These are phyloP conservation scores for Brevimyrus niger DNA, from an alignment of 2,113 vertebrate genomes.

Conservation along the genomic window DNA sequence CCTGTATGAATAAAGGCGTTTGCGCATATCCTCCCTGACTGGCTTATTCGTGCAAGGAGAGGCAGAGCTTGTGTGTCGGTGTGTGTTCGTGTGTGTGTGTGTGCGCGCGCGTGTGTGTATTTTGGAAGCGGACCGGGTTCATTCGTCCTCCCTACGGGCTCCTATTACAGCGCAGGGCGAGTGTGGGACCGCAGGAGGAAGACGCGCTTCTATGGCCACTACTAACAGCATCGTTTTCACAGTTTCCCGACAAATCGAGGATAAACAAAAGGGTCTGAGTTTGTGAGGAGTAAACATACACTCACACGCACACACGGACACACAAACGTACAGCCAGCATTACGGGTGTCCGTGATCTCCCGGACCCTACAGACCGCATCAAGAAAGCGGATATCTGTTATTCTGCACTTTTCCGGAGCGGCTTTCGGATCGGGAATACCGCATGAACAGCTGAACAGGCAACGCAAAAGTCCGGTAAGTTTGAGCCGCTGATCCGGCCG, in stretches of 20 bases:
- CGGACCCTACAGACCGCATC: not conserved
- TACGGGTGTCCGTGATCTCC: not conserved
- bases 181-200: constrained; percentile 49
- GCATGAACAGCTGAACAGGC: not conserved
- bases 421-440: not conserved
- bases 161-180: constrained; percentile 54
- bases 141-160: constrained; percentile 49
- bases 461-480: not conserved
- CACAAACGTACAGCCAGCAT: not conserved
- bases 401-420: not conserved
- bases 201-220: constrained; percentile 53
- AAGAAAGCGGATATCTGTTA: not conserved
- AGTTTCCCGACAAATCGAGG: constrained; percentile 32
- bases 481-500: not conserved
- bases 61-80: constrained; percentile 5
- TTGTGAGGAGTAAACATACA: not conserved
- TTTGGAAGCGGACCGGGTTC: constrained; percentile 44
- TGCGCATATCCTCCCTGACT: constrained; percentile 15
- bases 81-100: constrained; percentile 8
- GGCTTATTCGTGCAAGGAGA: constrained; percentile 9
- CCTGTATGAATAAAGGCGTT: constrained; percentile 39
- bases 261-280: constrained; percentile 28
- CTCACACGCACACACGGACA: not conserved
- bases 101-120: constrained; percentile 5
- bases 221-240: constrained; percentile 57